Evolutionary conservation across 2,888 invertebrate species (phyloP).

Genomic region (Vandiemenella viatica): DNA sequence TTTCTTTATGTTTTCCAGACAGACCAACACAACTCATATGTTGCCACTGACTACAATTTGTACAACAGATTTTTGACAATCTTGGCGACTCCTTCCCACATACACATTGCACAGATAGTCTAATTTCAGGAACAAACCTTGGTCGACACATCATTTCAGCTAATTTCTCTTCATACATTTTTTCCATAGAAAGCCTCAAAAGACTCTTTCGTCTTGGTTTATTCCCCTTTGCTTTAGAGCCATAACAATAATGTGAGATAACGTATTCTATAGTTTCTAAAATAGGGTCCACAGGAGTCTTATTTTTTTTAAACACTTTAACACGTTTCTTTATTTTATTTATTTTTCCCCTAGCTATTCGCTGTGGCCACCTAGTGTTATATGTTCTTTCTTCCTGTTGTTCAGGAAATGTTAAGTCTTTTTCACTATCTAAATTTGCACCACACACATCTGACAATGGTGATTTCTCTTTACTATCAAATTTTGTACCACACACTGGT

Average conservation of each 20-base stretch:
- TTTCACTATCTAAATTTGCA: no score
- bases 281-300: slow-evolving; percentile 6
- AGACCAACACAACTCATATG: slow-evolving; percentile 47
- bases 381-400: no score
- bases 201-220: neutral
- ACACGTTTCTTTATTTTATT: neutral
- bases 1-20: slow-evolving; percentile 23
- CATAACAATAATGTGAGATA: slow-evolving; percentile 15
- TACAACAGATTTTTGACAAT: slow-evolving; percentile 33
- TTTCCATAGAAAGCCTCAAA: neutral
- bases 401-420: no score
- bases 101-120: slow-evolving; percentile 24
- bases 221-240: no score
- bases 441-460: neutral
- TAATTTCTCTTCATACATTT: neutral
- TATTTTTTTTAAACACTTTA: slow-evolving; percentile 5
- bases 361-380: no score
- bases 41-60: slow-evolving; percentile 41
- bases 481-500: neutral
- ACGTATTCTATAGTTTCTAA: slow-evolving; percentile 18
- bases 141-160: neutral
- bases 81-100: slow-evolving; percentile 25
- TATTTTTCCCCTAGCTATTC: neutral
- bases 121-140: neutral
- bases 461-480: neutral